A percentile compares a stretch with the other conserved stretches of the same genome.
Conservation (phyloP, 2,113 vertebrate genomes). For the Leiothrix lutea region DNA sequence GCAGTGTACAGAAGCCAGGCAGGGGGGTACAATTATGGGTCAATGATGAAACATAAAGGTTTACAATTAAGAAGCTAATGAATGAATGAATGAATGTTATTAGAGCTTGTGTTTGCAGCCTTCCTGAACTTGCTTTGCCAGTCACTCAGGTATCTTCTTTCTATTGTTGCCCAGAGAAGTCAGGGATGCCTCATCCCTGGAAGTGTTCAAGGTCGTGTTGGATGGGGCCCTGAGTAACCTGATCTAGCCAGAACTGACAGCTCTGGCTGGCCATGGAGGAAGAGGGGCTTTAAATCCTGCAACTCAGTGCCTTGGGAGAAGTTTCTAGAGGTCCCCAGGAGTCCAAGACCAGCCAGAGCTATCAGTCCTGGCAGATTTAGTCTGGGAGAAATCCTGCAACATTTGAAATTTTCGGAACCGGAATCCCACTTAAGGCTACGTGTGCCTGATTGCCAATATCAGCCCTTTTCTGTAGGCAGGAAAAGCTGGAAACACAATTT, state of each 20-base stretch:
- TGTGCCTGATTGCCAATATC: accelerated
- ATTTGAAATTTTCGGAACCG: accelerated
- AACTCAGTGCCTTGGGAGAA: neutral
- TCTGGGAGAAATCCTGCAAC: neutral
- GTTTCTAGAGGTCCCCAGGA: neutral
- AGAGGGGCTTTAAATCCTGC: neutral
- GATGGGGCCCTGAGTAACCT: neutral
- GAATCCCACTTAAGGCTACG: neutral
- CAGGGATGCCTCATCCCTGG: neutral
- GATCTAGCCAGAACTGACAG: neutral
- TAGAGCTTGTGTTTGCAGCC: neutral
- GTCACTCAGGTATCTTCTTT: neutral
- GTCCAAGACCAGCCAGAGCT: neutral
- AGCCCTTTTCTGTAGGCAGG: accelerated
- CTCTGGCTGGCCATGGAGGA: neutral
- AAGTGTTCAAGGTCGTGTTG: neutral
- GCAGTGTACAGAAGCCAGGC: neutral
- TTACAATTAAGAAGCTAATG: neutral
- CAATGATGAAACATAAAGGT: neutral
- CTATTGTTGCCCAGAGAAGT: neutral
- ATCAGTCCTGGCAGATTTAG: accelerated
- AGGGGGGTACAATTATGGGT: neutral
- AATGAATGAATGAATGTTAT: neutral
- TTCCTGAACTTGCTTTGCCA: neutral
- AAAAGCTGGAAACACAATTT: neutral